Conservation (phyloP, 2,888 invertebrate genomes). For the Philereme transversata region DNA sequence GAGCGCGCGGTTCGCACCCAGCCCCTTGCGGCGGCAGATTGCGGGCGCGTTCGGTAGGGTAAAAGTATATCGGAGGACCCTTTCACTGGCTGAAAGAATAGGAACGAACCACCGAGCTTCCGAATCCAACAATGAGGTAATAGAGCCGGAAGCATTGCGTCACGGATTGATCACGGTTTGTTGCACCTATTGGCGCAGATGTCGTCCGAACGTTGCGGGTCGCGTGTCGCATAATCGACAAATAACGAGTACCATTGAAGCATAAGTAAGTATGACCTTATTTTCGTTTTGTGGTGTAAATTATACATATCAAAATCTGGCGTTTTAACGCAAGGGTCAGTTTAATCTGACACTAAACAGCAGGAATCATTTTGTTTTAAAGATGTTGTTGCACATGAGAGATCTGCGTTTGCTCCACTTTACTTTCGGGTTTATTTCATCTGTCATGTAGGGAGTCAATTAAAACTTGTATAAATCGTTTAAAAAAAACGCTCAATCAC, state of each 20-base stretch:
- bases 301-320: not conserved
- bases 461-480: too few species aligned
- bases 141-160: conserved; percentile 73
- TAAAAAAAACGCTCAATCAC: too few species aligned
- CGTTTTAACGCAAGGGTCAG: too few species aligned
- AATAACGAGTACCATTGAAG: conserved; percentile 26
- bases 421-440: too few species aligned
- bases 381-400: too few species aligned
- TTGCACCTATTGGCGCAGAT: conserved; percentile 62
- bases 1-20: conserved; percentile 67
- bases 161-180: conserved; percentile 66
- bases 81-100: conserved; percentile 83
- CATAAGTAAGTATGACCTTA: not conserved
- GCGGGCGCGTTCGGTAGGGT: conserved; percentile 67
- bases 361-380: too few species aligned
- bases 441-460: too few species aligned
- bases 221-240: conserved; percentile 33
- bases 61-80: conserved; percentile 79
- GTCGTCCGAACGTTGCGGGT: conserved; percentile 44
- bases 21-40: conserved; percentile 52
- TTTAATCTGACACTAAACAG: too few species aligned
- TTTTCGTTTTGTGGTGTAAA: not conserved
- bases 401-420: too few species aligned
- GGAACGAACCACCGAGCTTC: conserved; percentile 74
- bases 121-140: conserved; percentile 78